Conservation (phyloP, 2,888 invertebrate genomes). For the Acronicta alni region DNA sequence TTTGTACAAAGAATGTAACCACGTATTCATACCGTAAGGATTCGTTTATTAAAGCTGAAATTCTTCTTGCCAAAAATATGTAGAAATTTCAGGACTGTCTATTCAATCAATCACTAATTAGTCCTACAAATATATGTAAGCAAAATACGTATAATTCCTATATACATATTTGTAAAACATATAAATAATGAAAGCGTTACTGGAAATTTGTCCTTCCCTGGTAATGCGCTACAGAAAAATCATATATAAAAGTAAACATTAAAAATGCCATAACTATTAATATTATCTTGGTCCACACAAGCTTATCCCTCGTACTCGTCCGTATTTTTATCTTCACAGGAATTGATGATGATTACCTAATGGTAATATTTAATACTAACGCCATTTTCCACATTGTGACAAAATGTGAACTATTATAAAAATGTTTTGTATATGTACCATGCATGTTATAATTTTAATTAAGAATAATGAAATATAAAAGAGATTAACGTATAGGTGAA, state of each 20-base stretch:
- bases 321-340: conserved; percentile 85
- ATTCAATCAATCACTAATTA: conserved; percentile 46
- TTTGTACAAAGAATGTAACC: conserved; percentile 14
- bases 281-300: conserved; percentile 14
- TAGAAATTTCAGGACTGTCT: conserved; percentile 23
- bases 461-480: conserved; percentile 24
- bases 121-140: conserved; percentile 24
- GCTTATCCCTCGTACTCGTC: conserved; percentile 74
- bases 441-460: conserved; percentile 9
- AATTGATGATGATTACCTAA: conserved; percentile 82
- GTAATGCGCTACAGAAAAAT: too few species aligned
- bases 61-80: conserved; percentile 4
- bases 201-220: too few species aligned
- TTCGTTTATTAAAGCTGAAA: conserved; percentile 21
- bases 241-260: too few species aligned
- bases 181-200: too few species aligned
- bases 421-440: conserved; percentile 20
- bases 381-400: conserved; percentile 85
- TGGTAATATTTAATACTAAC: conserved; percentile 73
- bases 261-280: too few species aligned
- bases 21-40: conserved; percentile 11
- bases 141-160: too few species aligned
- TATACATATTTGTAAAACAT: neutral
- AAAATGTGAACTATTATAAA: conserved; percentile 77
- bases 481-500: conserved; percentile 34